Conservation (phyloP, 2,888 invertebrate genomes). For the Tyria jacobaeae region DNA sequence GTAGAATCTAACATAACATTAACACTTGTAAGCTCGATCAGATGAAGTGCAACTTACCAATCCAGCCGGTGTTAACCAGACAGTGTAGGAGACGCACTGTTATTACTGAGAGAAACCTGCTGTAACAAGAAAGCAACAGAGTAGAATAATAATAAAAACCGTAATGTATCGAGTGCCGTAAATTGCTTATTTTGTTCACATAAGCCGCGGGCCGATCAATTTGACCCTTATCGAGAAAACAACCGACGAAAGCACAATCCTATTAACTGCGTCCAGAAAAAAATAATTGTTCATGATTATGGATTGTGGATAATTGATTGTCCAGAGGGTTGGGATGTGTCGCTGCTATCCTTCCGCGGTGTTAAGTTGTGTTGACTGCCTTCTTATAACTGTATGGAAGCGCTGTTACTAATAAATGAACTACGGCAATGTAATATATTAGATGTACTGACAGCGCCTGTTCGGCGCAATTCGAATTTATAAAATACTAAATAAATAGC, state of each 20-base stretch:
- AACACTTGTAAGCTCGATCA: constrained; percentile 23
- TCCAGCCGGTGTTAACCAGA: constrained; percentile 38
- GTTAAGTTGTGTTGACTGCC: constrained; percentile 56
- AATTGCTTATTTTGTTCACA: constrained; percentile 78
- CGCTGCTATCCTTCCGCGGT: constrained; percentile 57
- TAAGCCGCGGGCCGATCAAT: constrained; percentile 78
- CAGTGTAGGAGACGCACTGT: constrained; percentile 51
- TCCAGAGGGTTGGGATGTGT: constrained; percentile 65
- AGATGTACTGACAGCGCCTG: constrained; percentile 52
- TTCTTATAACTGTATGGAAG: constrained; percentile 30
- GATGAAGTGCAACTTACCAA: constrained; percentile 34
- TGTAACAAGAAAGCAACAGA: constrained; percentile 68
- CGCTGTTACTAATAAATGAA: constrained; percentile 54
- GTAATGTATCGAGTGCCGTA: constrained; percentile 73
- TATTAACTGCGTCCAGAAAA: constrained; percentile 76
- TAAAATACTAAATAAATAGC: constrained; percentile 57
- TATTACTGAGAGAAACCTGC: constrained; percentile 61
- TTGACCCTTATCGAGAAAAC: constrained; percentile 83
- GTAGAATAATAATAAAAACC: constrained; percentile 74
- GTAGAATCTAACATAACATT: constrained; percentile 17
- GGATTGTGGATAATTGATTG: constrained; percentile 80
- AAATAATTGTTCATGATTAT: constrained; percentile 82
- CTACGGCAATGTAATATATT: constrained; percentile 55
- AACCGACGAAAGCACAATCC: constrained; percentile 77
- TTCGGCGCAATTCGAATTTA: constrained; percentile 54